These are phyloP conservation scores for Lycophotia porphyrea DNA, from an alignment of 2,888 invertebrate genomes.

Conservation along the genomic window DNA sequence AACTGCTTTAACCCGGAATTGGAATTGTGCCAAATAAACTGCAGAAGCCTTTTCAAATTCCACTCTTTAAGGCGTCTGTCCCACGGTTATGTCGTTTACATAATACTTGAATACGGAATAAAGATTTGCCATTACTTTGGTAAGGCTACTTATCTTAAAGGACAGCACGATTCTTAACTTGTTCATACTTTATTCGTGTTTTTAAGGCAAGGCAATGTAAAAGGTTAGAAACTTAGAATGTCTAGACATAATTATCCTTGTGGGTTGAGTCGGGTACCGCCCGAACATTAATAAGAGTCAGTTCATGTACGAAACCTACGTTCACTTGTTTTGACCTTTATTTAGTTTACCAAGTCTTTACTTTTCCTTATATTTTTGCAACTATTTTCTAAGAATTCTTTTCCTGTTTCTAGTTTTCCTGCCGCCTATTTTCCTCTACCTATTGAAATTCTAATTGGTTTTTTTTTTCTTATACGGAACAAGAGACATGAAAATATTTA, in stretches of 20 bases:
- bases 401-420: not conserved
- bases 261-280: slow-evolving; percentile 16
- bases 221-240: slow-evolving; percentile 46
- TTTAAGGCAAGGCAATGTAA: slow-evolving; percentile 42
- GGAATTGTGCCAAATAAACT: slow-evolving; percentile 24
- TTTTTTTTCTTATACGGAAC: not conserved
- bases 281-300: slow-evolving; percentile 45
- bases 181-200: slow-evolving; percentile 37
- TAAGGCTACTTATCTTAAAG: slow-evolving; percentile 36
- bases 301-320: slow-evolving; percentile 17
- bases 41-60: slow-evolving; percentile 19
- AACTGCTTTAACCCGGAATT: slow-evolving; percentile 17
- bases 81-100: slow-evolving; percentile 27
- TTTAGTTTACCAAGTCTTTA: not conserved
- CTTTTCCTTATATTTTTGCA: slow-evolving; percentile 3
- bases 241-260: slow-evolving; percentile 50
- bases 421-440: slow-evolving; percentile 8
- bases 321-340: slow-evolving; percentile 16
- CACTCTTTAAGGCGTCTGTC: not conserved
- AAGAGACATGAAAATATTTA: too few relatives aligned
- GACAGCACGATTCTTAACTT: slow-evolving; percentile 38
- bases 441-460: not conserved
- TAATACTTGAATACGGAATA: slow-evolving; percentile 7
- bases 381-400: not conserved
- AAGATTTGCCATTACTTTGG: slow-evolving; percentile 27